Evolutionary conservation across 2,797 vertebrate genomes (phyloP).

Genomic region (Esox lucius): DNA sequence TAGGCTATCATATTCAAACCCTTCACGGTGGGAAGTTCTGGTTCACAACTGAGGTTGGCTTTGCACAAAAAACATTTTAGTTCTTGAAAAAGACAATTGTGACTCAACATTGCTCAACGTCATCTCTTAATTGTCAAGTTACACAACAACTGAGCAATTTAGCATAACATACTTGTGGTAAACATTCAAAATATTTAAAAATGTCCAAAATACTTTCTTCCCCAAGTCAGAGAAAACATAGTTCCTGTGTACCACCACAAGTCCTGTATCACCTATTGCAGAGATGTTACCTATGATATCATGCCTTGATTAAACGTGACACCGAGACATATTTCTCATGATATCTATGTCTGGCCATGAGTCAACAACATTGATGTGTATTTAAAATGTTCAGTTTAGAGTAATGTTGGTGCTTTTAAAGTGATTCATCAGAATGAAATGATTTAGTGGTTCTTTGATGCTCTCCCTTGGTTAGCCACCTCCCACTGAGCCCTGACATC

Average conservation of each 20-base stretch:
- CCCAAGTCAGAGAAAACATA: not conserved
- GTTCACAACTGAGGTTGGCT: not conserved
- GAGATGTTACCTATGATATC: not conserved
- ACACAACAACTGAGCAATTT: not conserved
- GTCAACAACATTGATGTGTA: constrained; percentile 18
- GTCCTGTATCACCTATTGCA: no score
- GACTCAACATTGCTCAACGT: not conserved
- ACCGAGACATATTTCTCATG: not conserved
- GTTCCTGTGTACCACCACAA: not conserved
- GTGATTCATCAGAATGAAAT: constrained; percentile 54
- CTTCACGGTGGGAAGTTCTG: not conserved
- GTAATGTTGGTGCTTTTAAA: constrained; percentile 58
- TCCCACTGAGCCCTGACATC: constrained; percentile 72
- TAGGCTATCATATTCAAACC: not conserved
- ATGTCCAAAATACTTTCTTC: not conserved
- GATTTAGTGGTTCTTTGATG: constrained; percentile 71
- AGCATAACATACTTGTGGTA: not conserved
- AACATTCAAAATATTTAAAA: not conserved
- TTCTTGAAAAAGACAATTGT: not conserved
- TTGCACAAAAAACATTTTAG: no score
- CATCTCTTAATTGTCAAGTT: not conserved
- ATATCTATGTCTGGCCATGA: not conserved
- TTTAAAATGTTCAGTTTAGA: constrained; percentile 61
- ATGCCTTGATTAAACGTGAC: not conserved
- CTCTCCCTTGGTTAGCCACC: constrained; percentile 67